These are phyloP conservation scores for Yponomeuta sedellus DNA, from an alignment of 2,888 invertebrate species.

Conservation along the genomic window DNA sequence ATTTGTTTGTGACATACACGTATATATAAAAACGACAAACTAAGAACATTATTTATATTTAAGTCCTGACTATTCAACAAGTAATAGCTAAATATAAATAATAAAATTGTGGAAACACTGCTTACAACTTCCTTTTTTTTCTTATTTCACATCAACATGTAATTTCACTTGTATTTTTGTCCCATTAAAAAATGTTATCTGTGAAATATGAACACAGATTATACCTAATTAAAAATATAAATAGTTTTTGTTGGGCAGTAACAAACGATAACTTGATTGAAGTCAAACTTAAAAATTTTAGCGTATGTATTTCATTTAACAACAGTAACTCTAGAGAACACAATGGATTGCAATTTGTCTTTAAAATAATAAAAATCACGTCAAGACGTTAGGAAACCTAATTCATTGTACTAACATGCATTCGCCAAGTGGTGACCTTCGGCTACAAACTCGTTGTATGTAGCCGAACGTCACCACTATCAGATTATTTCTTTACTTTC, in stretches of 20 bases:
- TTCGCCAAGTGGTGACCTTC: background rate
- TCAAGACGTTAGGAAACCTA: background rate
- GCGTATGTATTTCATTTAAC: slow-evolving; percentile 43
- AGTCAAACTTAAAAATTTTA: slow-evolving; percentile 38
- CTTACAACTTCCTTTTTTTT: background rate
- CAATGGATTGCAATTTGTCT: slow-evolving; percentile 55
- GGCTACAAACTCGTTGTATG: background rate
- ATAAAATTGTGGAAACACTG: slow-evolving; percentile 4
- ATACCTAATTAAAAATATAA: background rate
- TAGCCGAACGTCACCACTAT: background rate
- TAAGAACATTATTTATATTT: slow-evolving; percentile 21
- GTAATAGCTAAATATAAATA: slow-evolving; percentile 20
- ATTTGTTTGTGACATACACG: slow-evolving; percentile 9
- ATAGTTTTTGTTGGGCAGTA: slow-evolving; percentile 22
- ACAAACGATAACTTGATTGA: slow-evolving; percentile 57
- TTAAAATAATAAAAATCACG: slow-evolving; percentile 1
- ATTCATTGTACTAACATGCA: background rate
- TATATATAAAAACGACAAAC: slow-evolving; percentile 25
- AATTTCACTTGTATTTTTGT: background rate
- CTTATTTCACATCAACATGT: background rate
- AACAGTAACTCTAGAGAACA: slow-evolving; percentile 60
- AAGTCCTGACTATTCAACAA: slow-evolving; percentile 24
- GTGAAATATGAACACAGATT: background rate
- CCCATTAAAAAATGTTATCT: background rate
- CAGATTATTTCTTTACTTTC: slow-evolving; percentile 25